These are phyloP conservation scores for Drosophila neotestacea DNA, from an alignment of 2,888 invertebrate genomes.

Conservation along the genomic window DNA sequence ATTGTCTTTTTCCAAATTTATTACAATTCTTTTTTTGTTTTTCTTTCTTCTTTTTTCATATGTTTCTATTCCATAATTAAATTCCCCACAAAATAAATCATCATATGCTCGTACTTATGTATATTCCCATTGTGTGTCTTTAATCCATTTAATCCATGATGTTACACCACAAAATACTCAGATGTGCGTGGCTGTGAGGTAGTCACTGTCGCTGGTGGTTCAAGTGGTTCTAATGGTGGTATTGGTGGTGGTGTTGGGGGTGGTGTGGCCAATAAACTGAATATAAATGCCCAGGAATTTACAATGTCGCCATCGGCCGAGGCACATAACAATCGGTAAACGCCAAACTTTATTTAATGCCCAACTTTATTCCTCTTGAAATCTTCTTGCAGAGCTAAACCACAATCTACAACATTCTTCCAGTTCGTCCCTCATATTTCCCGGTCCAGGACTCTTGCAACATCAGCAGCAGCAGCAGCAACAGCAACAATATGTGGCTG, in stretches of 20 bases:
- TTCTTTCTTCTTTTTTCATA: constrained; percentile 66
- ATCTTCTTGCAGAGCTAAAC: constrained; percentile 85
- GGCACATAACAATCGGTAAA: constrained; percentile 82
- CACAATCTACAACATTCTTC: constrained; percentile 86
- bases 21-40: constrained; percentile 50
- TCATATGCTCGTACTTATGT: constrained; percentile 35
- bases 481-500: constrained; percentile 83
- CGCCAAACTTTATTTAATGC: constrained; percentile 73
- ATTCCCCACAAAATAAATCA: constrained; percentile 4
- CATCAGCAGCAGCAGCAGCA: constrained; percentile 84
- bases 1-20: constrained; percentile 6
- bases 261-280: constrained; percentile 88
- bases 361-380: constrained; percentile 68
- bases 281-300: constrained; percentile 96
- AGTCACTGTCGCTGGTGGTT: constrained; percentile 38
- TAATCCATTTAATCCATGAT: constrained; percentile 19
- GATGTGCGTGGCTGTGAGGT: constrained; percentile 75
- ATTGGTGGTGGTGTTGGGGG: constrained; percentile 84
- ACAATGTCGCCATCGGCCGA: constrained; percentile 87
- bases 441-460: constrained; percentile 82
- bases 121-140: constrained; percentile 32
- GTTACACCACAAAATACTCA: constrained; percentile 40
- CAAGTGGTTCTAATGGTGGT: constrained; percentile 21
- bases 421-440: constrained; percentile 85
- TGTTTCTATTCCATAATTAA: constrained; percentile 38